A percentile compares a stretch with the other conserved stretches of the same genome.
Evolutionary conservation across 2,888 invertebrate species (phyloP).

Genomic region (Rhorus exstirpatorius): DNA sequence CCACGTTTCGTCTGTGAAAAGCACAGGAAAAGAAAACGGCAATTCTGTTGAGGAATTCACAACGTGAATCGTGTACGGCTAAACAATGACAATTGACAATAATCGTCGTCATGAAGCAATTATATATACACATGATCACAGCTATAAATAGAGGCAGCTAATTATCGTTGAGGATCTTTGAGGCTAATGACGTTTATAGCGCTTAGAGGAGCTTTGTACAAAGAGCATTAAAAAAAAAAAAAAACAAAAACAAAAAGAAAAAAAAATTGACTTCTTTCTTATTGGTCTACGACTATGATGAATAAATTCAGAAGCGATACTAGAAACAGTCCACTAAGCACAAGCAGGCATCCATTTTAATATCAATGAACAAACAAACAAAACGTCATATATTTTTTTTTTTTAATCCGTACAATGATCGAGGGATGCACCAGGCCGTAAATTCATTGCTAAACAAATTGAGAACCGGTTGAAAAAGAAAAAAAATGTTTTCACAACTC

Average conservation of each 20-base stretch:
- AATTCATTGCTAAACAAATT: no score
- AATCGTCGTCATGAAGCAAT: conserved; percentile 17
- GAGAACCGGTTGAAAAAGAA: no score
- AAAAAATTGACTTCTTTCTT: not conserved
- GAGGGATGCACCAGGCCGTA: no score
- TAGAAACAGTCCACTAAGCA: conserved; percentile 21
- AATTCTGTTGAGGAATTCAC: conserved; percentile 58
- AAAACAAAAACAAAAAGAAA: not conserved
- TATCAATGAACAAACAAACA: no score
- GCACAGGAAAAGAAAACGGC: conserved; percentile 66
- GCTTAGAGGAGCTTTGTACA: conserved; percentile 6
- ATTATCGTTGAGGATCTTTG: conserved; percentile 5
- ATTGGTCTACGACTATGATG: conserved; percentile 3
- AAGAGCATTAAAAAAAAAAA: not conserved
- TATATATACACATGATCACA: conserved; percentile 10
- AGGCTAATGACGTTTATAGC: conserved; percentile 8
- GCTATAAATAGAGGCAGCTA: conserved; percentile 22
- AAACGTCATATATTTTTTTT: no score
- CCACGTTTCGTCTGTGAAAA: conserved; percentile 78
- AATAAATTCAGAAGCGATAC: conserved; percentile 28
- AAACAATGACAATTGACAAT: not conserved
- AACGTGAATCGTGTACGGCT: conserved; percentile 20
- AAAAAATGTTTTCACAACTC: no score
- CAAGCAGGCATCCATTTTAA: conserved; percentile 5
- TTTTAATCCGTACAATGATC: no score